Evolutionary conservation across 2,113 vertebrate genomes (phyloP), one percentile per base, ranked within the genome.

Genomic region (Natator depressus): DNA sequence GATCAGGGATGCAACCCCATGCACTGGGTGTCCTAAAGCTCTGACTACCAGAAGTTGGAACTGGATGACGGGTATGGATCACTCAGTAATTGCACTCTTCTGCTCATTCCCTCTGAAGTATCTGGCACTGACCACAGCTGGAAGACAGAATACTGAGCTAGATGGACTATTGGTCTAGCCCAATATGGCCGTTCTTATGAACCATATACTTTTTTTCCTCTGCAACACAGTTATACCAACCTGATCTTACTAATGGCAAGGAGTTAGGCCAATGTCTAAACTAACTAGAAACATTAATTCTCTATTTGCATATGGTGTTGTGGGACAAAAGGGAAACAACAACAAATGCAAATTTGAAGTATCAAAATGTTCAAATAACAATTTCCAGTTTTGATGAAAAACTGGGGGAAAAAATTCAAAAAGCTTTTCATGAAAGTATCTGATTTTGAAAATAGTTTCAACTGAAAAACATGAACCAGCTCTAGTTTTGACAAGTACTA

Each of bases 161-260:
- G 65, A 72, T 72, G n/a, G 20, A 38, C n/a, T 65, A 35, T 65
- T 65, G 31, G 59, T 35, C 31, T 38, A 19, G 20, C 17, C 17
- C n/a, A 72, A 10, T 38, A 38, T 72, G 8, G n/a, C 65, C 5
- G 5, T 38, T 72, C 9, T 72, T 38, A 20, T 95, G 91, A 92
- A 94, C 76, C 91, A 93, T 86, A 86, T 89, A 85, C 42, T 82
- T 80, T 92, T n/a, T 20, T 25, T 53, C 78, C 47, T 76, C 5
- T 62, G 76, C 46, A 55, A 87, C 91, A 85, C 90, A 92, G 87
- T 93, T 49, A 80, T 94, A 78, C 53, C 27, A 82, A 38, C 65
- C 91, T 91, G 88, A 89, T 95, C 90, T 96, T 92, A 90, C 91
- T 89, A 89, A 90, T 62, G 54, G 49, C 95, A 95, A 95, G 80